Conservation (phyloP, 2,113 vertebrate genomes). For the Otolemur garnettii region DNA sequence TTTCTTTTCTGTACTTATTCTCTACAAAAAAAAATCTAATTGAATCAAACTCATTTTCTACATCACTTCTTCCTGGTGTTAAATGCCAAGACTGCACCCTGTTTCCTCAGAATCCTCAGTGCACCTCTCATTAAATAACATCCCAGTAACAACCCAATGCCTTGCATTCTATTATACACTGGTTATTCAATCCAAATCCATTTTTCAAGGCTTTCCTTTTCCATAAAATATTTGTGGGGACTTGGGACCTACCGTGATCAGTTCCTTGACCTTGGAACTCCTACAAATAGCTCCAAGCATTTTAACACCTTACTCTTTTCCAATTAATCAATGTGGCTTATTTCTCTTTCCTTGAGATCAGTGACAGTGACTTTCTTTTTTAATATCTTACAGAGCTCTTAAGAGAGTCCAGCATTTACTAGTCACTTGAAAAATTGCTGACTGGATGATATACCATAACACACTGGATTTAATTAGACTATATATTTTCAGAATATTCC, state of each 20-base stretch:
- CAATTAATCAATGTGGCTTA: background rate
- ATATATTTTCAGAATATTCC: background rate
- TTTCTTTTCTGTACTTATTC: background rate
- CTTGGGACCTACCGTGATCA: background rate
- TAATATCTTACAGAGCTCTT: background rate
- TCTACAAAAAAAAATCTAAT: constrained; percentile 7
- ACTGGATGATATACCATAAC: background rate
- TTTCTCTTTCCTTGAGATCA: background rate
- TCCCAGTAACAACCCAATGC: background rate
- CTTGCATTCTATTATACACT: background rate
- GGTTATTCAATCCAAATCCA: background rate
- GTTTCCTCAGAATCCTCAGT: background rate
- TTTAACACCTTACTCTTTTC: background rate
- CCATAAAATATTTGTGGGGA: background rate
- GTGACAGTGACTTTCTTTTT: background rate
- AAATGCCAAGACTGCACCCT: background rate
- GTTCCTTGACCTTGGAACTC: background rate
- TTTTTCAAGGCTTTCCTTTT: background rate
- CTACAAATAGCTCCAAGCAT: background rate
- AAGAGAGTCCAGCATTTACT: background rate
- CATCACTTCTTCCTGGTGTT: background rate
- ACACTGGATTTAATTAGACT: constrained; percentile 27
- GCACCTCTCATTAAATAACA: background rate
- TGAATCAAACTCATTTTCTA: background rate
- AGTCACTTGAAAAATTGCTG: background rate